Percentiles rank a stretch among this genome's conserved stretches.
Conservation (phyloP, 2,113 vertebrate genomes). For the Ia io region DNA sequence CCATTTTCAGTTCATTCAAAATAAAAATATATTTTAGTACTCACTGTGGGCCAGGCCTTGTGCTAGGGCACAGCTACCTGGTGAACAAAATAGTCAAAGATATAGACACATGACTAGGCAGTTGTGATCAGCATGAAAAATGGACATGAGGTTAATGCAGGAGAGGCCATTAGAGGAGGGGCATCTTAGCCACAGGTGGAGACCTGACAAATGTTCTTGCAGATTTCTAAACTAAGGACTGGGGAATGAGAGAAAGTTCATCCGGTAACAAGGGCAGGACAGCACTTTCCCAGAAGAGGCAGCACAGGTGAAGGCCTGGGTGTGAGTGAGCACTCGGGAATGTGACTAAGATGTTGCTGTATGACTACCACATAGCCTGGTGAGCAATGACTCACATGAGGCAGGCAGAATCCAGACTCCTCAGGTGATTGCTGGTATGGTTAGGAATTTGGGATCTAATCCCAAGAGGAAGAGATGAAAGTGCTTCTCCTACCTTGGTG, state of each 20-base stretch:
- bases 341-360: background rate
- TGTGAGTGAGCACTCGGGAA: background rate
- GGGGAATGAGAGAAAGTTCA: background rate
- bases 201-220: background rate
- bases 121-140: background rate
- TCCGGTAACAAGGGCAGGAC: background rate
- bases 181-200: background rate
- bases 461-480: background rate
- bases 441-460: background rate
- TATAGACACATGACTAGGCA: background rate
- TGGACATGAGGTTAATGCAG: background rate
- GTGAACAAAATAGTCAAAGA: background rate
- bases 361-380: background rate
- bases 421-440: background rate
- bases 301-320: background rate
- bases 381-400: background rate
- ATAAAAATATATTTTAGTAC: background rate
- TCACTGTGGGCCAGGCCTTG: background rate
- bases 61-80: background rate
- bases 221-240: background rate
- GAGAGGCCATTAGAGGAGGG: background rate
- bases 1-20: conserved; percentile 10
- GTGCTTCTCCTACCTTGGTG: background rate
- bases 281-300: background rate
- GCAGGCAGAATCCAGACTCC: background rate